phyloP scores from a whole-genome alignment of 2,113 vertebrate genomes.

The Rostratula benghalensis region DNA sequence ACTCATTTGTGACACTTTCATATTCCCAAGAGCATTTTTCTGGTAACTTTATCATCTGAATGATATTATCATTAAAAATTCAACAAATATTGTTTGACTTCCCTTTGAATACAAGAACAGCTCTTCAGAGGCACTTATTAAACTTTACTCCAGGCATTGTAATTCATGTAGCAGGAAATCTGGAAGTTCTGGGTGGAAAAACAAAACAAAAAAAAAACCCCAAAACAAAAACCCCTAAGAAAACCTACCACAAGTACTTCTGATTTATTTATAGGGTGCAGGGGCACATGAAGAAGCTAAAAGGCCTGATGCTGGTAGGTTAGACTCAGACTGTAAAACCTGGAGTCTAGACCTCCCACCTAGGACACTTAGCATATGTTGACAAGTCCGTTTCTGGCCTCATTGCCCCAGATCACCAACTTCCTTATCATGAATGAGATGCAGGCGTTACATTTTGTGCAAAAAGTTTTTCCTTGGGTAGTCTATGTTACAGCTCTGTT shows the following conservation, averaged over 20 bases:
- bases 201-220: too few species aligned
- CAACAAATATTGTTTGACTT: not conserved
- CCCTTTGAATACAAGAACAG: not conserved
- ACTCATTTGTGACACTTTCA: not conserved
- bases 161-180: not conserved
- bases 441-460: not conserved
- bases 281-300: not conserved
- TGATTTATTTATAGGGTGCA: not conserved
- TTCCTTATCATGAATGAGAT: not conserved
- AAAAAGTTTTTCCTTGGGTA: not conserved
- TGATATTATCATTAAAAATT: slow-evolving; percentile 35
- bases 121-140: not conserved
- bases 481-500: not conserved
- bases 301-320: not conserved
- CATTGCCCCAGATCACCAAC: not conserved
- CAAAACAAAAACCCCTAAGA: not conserved
- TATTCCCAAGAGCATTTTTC: not conserved
- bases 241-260: not conserved
- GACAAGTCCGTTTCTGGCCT: not conserved
- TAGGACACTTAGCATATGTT: not conserved
- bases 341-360: not conserved
- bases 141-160: not conserved
- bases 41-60: slow-evolving; percentile 10
- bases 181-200: not conserved
- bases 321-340: not conserved